Conservation (phyloP, 2,888 invertebrate genomes). For the Anorthoa munda region DNA sequence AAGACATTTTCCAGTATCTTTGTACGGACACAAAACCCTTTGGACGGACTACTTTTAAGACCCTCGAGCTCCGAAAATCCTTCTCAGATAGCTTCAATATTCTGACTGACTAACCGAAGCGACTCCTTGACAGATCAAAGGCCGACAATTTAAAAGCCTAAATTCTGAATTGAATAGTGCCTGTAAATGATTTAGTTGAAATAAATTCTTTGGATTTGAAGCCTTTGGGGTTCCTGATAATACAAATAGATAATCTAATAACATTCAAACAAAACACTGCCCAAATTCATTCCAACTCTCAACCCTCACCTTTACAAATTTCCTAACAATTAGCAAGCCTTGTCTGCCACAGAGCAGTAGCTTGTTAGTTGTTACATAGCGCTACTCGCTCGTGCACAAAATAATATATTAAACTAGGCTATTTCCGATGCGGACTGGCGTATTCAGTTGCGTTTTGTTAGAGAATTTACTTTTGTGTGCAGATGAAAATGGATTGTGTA, state of each 20-base stretch:
- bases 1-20: too few relatives aligned
- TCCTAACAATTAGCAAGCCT: constrained; percentile 12
- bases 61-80: too few relatives aligned
- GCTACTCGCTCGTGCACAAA: not conserved
- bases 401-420: constrained; percentile 57
- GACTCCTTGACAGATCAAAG: too few relatives aligned
- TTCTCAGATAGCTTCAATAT: too few relatives aligned
- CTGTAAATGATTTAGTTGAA: too few relatives aligned
- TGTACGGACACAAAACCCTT: too few relatives aligned
- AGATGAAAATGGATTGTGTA: not conserved
- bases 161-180: too few relatives aligned
- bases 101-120: too few relatives aligned
- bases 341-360: constrained; percentile 6
- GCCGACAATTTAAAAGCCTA: too few relatives aligned
- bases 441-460: constrained; percentile 14
- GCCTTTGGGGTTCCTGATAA: not conserved
- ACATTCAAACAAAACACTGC: not conserved
- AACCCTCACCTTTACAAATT: constrained; percentile 27
- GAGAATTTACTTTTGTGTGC: constrained; percentile 14
- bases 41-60: too few relatives aligned
- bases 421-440: constrained; percentile 37
- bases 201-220: too few relatives aligned
- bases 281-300: not conserved
- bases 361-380: constrained; percentile 31
- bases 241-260: not conserved